Evolutionary conservation across 2,888 invertebrate genomes (phyloP), one percentile per base, ranked within the genome.

Genomic region (Drosophila subquinaria): DNA sequence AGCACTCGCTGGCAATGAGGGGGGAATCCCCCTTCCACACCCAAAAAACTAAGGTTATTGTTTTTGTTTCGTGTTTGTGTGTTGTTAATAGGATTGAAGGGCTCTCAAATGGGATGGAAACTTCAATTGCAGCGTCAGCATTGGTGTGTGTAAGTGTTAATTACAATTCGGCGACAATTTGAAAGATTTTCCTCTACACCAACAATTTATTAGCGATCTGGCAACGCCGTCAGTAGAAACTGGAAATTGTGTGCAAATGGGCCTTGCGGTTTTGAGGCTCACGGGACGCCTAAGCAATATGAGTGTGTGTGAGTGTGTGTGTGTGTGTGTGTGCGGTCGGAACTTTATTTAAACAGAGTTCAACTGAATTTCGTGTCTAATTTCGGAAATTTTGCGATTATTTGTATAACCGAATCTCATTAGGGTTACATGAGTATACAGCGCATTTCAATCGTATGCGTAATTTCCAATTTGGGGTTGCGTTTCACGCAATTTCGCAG

Each of bases 81-180:
- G 63, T 61, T 57, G 59, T 56, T 62, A 63, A 73, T 78, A 66
- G 65, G 43, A 62, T 45, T 48, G 51, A 13, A 45, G 73, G 27
- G 42, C 20, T 35, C 1, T 20, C 13, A 2, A 20, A 17, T 13
- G n/a, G 35, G 0, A 9, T 11, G 38, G 20, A n/a, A 17, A 38
- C 10, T 55, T 55, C 55, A 56, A 56, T 56, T 56, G 59, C 55
- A 61, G 53, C 36, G 38, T 15, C 62, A 69, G 57, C 52, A 47
- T 85, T 81, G 63, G 52, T 65, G 65, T 61, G 59, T 40, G 69
- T 64, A 67, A 82, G 81, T 82, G 87, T 81, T 87, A 89, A 84
- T 87, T 89, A 87, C 89, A 75, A 63, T 56, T 56, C 59, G 56
- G 69, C 70, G 73, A 80, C 86, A 88, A 73, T 85, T 88, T 68